Conservation (phyloP, 1,140 invertebrate species). For the Pseudomyrmex pallidus region DNA sequence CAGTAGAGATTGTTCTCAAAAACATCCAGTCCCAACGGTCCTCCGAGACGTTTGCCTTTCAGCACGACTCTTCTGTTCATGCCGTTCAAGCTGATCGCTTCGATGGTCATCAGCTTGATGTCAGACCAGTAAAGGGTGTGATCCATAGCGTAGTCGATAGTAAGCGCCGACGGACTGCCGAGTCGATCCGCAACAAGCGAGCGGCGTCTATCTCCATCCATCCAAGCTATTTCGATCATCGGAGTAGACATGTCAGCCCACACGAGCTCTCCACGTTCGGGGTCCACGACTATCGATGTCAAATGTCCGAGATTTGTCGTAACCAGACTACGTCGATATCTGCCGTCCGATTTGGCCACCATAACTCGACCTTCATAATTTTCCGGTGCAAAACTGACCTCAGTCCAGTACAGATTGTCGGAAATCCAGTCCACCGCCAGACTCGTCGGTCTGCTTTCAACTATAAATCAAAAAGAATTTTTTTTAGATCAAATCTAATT, state of each 20-base stretch:
- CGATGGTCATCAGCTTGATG: conserved; percentile 96
- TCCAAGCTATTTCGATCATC: conserved; percentile 96
- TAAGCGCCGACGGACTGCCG: conserved; percentile 93
- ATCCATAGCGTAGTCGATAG: conserved; percentile 95
- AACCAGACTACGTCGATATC: conserved; percentile 93
- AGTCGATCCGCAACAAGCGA: conserved; percentile 92
- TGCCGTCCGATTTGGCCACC: conserved; percentile 95
- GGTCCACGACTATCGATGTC: conserved; percentile 94
- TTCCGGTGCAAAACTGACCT: conserved; percentile 88
- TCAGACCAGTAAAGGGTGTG: conserved; percentile 98
- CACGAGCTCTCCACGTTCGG: conserved; percentile 93
- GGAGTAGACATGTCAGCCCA: conserved; percentile 96
- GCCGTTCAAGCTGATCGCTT: conserved; percentile 92
- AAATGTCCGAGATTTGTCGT: conserved; percentile 91
- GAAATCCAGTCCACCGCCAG: conserved; percentile 96
- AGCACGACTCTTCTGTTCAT: conserved; percentile 90
- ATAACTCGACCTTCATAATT: conserved; percentile 91
- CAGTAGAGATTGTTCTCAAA: conserved; percentile 97
- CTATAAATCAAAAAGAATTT: conserved; percentile 71
- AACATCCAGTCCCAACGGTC: conserved; percentile 95
- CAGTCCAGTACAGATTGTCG: conserved; percentile 97
- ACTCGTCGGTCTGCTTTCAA: conserved; percentile 92
- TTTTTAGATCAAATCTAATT: too few relatives aligned
- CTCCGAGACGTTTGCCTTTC: conserved; percentile 89
- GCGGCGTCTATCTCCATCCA: conserved; percentile 95